Evolutionary conservation across 2,113 vertebrate genomes (phyloP).

Genomic region (Panthera uncia): DNA sequence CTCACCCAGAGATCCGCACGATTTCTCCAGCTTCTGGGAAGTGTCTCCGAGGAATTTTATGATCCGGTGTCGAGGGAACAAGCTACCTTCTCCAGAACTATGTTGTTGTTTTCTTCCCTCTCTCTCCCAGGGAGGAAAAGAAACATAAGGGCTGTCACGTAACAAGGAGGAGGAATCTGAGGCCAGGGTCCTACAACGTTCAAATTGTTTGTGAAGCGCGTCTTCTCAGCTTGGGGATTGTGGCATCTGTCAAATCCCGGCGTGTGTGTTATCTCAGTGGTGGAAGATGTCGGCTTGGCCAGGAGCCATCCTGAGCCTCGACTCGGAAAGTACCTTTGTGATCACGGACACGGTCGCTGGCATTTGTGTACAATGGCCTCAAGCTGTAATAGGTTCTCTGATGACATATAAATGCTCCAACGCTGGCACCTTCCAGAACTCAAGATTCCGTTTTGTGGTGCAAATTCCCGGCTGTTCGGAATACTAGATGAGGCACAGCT

Average conservation of each 20-base stretch:
- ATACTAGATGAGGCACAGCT: fast-evolving
- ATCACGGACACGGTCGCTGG: not conserved
- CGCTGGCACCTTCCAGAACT: not conserved
- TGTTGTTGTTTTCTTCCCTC: not conserved
- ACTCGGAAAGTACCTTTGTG: not conserved
- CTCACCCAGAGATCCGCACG: fast-evolving
- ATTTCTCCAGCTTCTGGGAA: not conserved
- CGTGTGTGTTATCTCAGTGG: not conserved
- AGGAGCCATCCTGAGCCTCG: too few relatives aligned
- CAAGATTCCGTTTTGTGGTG: too few relatives aligned
- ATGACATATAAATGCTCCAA: not conserved
- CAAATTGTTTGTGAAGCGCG: not conserved
- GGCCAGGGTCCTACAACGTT: not conserved
- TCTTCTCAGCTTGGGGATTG: not conserved
- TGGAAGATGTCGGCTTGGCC: fast-evolving
- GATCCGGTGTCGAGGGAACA: not conserved
- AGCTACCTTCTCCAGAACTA: not conserved
- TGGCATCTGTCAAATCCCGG: not conserved
- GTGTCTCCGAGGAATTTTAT: not conserved
- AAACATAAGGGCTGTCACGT: not conserved
- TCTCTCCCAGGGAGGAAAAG: not conserved
- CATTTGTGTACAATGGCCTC: not conserved
- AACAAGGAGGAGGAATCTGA: not conserved
- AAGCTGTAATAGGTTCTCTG: fast-evolving
- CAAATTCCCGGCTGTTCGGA: fast-evolving